These are phyloP conservation scores for Hippocampus zosterae DNA, from an alignment of 2,113 vertebrate species.

Conservation along the genomic window DNA sequence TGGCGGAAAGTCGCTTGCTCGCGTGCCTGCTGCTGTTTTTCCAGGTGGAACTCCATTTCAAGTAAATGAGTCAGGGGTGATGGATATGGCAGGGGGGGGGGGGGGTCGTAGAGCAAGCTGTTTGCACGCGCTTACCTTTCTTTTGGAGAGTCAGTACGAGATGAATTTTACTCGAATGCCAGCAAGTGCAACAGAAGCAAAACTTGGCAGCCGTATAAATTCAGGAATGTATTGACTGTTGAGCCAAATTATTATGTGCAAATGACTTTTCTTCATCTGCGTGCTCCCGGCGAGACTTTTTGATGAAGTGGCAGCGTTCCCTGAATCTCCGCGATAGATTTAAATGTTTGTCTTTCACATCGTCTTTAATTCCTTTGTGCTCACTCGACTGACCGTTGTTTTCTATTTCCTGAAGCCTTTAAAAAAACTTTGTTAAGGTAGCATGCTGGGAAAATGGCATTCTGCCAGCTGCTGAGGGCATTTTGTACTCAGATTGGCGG, in stretches of 20 bases:
- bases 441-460: constrained; percentile 76
- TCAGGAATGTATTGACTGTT: constrained; percentile 51
- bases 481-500: constrained; percentile 57
- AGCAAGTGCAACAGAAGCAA: constrained; percentile 15
- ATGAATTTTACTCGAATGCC: constrained; percentile 31
- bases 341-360: constrained; percentile 21
- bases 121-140: constrained; percentile 19
- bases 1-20: constrained; percentile 20
- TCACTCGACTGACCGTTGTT: no score
- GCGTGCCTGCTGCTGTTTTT: constrained; percentile 43
- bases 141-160: constrained; percentile 30
- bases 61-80: constrained; percentile 56
- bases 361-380: constrained; percentile 1
- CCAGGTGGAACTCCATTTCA: constrained; percentile 61
- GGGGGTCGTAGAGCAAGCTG: constrained; percentile 36
- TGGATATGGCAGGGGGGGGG: constrained; percentile 60
- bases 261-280: constrained; percentile 47
- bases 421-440: constrained; percentile 69
- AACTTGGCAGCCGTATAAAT: constrained; percentile 25
- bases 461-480: constrained; percentile 50
- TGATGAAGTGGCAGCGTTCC: constrained; percentile 5
- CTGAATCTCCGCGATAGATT: background rate
- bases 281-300: constrained; percentile 25
- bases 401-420: constrained; percentile 36
- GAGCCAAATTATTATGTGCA: constrained; percentile 55